A percentile compares a stretch with the other conserved stretches of the same genome.
These are phyloP conservation scores for Chrysaora quinquecirrha DNA, from an alignment of 30 jellyfish, hydroid and myxozoan genomes.

Conservation along the genomic window DNA sequence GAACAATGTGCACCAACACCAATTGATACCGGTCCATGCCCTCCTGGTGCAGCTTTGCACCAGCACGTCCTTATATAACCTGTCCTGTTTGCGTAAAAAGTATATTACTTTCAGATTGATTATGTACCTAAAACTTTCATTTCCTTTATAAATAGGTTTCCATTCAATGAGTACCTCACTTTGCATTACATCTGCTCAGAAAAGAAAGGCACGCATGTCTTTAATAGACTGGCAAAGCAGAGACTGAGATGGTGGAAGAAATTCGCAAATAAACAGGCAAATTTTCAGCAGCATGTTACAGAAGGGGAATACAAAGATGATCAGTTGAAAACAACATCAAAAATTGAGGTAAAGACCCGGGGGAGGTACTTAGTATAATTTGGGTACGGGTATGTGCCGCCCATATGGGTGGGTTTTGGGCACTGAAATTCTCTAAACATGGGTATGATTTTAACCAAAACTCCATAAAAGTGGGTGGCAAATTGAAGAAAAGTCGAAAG, in stretches of 20 bases:
- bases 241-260: constrained; percentile 76
- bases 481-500: too few relatives aligned
- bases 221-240: constrained; percentile 36
- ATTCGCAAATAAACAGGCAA: constrained; percentile 51
- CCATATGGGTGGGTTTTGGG: too few relatives aligned
- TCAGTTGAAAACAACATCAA: constrained; percentile 19
- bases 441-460: too few relatives aligned
- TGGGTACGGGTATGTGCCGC: too few relatives aligned
- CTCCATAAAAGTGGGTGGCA: too few relatives aligned
- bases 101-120: neutral
- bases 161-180: constrained; percentile 37
- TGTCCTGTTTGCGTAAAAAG: too few relatives aligned
- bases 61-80: too few relatives aligned
- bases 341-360: constrained; percentile 35
- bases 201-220: constrained; percentile 20
- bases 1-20: too few relatives aligned
- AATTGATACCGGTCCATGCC: too few relatives aligned
- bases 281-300: constrained; percentile 37
- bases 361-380: too few relatives aligned
- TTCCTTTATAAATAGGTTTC: constrained; percentile 31
- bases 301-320: constrained; percentile 3
- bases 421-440: too few relatives aligned
- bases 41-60: too few relatives aligned
- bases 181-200: constrained; percentile 34
- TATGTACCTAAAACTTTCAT: neutral